phyloP scores from a whole-genome alignment of 2,888 invertebrate genomes.

The Entomobrya multifasciata region DNA sequence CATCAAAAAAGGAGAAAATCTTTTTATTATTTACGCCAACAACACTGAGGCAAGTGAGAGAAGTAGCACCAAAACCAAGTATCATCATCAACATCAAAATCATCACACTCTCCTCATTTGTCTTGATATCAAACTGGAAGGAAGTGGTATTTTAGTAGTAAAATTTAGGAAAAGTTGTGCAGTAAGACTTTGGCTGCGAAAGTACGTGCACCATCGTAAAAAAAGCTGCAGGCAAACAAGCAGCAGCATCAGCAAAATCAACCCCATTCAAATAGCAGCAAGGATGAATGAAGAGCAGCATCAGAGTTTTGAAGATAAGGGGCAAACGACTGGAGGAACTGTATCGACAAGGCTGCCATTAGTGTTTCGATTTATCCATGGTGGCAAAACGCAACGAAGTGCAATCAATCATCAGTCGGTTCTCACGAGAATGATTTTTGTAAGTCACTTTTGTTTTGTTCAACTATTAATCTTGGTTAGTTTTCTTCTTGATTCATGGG shows the following conservation, averaged over 20 bases:
- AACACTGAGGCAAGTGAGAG: slow-evolving; percentile 31
- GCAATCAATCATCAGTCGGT: slow-evolving; percentile 60
- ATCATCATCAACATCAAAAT: slow-evolving; percentile 52
- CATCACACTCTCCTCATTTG: slow-evolving; percentile 55
- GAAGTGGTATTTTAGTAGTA: slow-evolving; percentile 44
- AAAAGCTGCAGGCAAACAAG: neutral
- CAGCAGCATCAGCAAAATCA: neutral
- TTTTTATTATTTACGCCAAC: slow-evolving; percentile 41
- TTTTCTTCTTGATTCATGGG: slow-evolving; percentile 30
- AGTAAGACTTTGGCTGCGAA: slow-evolving; percentile 33
- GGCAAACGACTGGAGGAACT: slow-evolving; percentile 8
- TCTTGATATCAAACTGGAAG: slow-evolving; percentile 64
- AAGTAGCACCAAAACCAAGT: slow-evolving; percentile 32
- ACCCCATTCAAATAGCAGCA: neutral
- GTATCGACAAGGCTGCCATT: slow-evolving; percentile 3
- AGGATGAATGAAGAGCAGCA: slow-evolving; percentile 36
- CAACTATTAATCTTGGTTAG: slow-evolving; percentile 65
- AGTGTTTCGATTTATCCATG: slow-evolving; percentile 22
- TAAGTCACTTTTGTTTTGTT: slow-evolving; percentile 66
- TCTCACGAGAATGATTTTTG: slow-evolving; percentile 69
- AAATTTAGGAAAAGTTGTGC: slow-evolving; percentile 31
- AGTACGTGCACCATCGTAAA: neutral
- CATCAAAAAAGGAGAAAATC: slow-evolving; percentile 46
- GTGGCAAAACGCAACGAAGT: slow-evolving; percentile 54
- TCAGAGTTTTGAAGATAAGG: neutral